Evolutionary conservation across 2,888 invertebrate species (phyloP), one percentile per base, ranked within the genome.

Genomic region (Drosophila nigricruria): DNA sequence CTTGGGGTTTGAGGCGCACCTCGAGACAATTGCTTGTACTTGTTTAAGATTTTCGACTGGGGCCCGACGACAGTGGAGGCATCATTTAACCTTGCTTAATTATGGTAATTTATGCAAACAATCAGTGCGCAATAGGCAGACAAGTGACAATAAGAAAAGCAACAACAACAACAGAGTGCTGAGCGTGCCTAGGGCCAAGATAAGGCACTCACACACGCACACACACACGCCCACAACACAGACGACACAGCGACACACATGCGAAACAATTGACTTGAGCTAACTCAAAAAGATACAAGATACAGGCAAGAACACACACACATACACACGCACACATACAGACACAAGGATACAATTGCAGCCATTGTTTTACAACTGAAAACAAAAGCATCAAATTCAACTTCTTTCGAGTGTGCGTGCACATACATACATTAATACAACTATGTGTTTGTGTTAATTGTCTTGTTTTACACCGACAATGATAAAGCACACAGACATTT

Each of bases 61-160:
- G 42, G 16, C 30, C 34, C 20, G n/a, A 30, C 20, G n/a, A 30
- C 20, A 42, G 18, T 36, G n/a, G 25, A 38, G 25, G 47, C 52
- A 42, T 43, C 61, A 67, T 43, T 76, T 65, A 74, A 77, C 77
- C 71, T 71, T 73, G 89, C 77, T 84, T 88, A 84, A 84, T 89
- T 84, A 89, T 89, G 88, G 72, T 88, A 84, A 84, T 89, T 89
- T 84, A 84, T 84, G 82, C 88, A 79, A 89, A 89, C 89, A 84
- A 84, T 84, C 89, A 79, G 88, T 73, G 71, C 70, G 80, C 82
- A 83, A 83, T 83, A 81, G 82, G 82, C 89, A 77, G 85, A 88
- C 82, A 89, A 89, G 88, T 79, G 88, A 49, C 89, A 84, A 74
- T 70, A 60, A 68, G 66, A 66, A 45, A 67, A 57, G 30, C 64